These are phyloP conservation scores for Myotis brandtii DNA, from an alignment of 2,113 vertebrate genomes.

Conservation along the genomic window DNA sequence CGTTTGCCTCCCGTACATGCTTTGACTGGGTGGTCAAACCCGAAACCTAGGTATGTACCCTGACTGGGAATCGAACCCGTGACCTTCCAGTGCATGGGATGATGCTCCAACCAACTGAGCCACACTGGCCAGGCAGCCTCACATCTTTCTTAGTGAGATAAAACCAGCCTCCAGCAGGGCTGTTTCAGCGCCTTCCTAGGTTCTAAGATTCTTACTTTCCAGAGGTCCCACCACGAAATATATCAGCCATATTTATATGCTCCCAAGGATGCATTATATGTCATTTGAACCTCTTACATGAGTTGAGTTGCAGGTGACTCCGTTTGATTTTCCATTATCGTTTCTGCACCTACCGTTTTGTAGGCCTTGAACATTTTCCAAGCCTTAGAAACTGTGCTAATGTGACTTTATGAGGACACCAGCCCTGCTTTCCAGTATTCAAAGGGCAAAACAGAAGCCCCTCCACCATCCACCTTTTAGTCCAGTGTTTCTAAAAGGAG, in stretches of 20 bases:
- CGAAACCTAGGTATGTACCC: background rate
- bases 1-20: background rate
- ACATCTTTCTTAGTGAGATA: background rate
- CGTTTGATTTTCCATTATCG: background rate
- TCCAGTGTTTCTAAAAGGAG: constrained; percentile 25
- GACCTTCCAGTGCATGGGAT: background rate
- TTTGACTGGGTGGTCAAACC: background rate
- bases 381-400: background rate
- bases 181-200: background rate
- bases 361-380: constrained; percentile 2
- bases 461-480: background rate
- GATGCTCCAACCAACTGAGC: background rate
- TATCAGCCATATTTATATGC: background rate
- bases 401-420: background rate
- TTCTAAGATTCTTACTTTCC: constrained; percentile 21
- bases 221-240: background rate
- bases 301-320: background rate
- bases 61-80: background rate
- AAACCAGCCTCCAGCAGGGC: background rate
- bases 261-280: background rate
- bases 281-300: background rate
- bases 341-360: background rate
- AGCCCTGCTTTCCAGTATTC: background rate
- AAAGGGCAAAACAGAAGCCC: constrained; percentile 7
- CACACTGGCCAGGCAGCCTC: background rate